phyloP scores from a whole-genome alignment of 2,888 invertebrate genomes.

The Brachyptera risi region DNA sequence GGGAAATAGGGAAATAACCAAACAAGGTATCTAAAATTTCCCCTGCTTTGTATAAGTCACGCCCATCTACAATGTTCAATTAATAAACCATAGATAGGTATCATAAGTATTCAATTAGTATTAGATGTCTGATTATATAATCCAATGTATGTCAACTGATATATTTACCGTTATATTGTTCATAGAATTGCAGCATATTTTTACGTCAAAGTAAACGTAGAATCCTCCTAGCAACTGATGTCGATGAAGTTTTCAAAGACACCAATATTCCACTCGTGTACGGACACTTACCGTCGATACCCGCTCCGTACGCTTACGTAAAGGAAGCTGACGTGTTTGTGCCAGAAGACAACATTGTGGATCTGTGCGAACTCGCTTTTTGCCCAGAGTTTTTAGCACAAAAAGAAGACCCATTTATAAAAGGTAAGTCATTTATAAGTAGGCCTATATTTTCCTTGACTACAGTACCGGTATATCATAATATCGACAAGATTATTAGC shows the following conservation, averaged over 20 bases:
- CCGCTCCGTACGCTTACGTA: constrained; percentile 17
- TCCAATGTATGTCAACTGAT: too few relatives aligned
- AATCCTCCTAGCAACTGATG: constrained; percentile 28
- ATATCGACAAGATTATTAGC: too few relatives aligned
- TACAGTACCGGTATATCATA: too few relatives aligned
- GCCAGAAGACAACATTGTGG: constrained; percentile 25
- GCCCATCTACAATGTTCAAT: too few relatives aligned
- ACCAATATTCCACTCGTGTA: constrained; percentile 28
- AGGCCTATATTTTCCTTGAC: too few relatives aligned
- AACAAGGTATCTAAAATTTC: too few relatives aligned
- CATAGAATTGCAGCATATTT: constrained; percentile 30
- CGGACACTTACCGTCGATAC: constrained; percentile 22
- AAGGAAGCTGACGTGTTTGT: constrained; percentile 29
- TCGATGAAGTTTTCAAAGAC: constrained; percentile 29
- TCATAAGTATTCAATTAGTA: too few relatives aligned
- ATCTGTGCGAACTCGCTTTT: constrained; percentile 21
- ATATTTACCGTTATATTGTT: too few relatives aligned
- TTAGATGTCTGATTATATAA: too few relatives aligned
- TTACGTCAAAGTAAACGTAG: constrained; percentile 30
- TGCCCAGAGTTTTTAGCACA: constrained; percentile 4
- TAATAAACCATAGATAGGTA: too few relatives aligned
- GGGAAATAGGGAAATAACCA: too few relatives aligned
- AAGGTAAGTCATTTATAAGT: constrained; percentile 26
- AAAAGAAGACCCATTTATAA: constrained; percentile 18
- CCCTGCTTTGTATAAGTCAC: too few relatives aligned